A percentile compares a stretch with the other conserved stretches of the same genome.
These are phyloP conservation scores for Cylindroiulus punctatus DNA, from an alignment of 2,888 invertebrate genomes.

Conservation along the genomic window DNA sequence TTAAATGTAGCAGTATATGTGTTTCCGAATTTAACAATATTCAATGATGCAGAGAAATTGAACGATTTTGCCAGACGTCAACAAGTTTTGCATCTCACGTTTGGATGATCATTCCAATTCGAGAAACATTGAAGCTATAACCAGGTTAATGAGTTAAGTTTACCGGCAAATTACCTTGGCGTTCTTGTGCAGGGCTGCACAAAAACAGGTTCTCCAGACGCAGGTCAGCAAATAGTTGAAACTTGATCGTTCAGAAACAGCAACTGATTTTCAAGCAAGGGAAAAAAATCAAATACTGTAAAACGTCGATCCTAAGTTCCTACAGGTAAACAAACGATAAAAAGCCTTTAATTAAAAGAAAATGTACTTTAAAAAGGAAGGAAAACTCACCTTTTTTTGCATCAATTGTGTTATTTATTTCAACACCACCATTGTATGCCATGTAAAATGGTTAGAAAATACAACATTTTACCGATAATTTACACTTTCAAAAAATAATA, in stretches of 20 bases:
- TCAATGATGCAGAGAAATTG: too few species aligned
- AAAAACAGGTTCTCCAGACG: too few species aligned
- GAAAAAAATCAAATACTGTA: not conserved
- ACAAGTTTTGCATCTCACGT: too few species aligned
- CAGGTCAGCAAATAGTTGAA: not conserved
- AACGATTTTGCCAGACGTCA: too few species aligned
- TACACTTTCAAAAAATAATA: slow-evolving; percentile 38
- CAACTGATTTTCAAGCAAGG: not conserved
- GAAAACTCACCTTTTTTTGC: not conserved
- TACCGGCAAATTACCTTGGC: not conserved
- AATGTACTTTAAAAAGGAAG: not conserved
- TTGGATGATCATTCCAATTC: too few species aligned
- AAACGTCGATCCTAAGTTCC: not conserved
- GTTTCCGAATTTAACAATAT: too few species aligned
- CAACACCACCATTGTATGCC: slow-evolving; percentile 27
- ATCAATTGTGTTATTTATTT: slow-evolving; percentile 37
- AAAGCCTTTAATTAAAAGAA: not conserved
- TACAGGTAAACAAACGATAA: not conserved
- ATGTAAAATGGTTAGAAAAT: slow-evolving; percentile 42
- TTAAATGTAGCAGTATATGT: too few species aligned
- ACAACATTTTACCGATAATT: slow-evolving; percentile 31
- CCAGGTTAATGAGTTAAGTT: not conserved
- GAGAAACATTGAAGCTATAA: too few species aligned
- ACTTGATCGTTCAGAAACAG: not conserved
- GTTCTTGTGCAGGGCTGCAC: not conserved